A percentile compares a stretch with the other conserved stretches of the same genome.
phyloP scores from a whole-genome alignment of 1,140 invertebrate species.

The Drosophila rufa region DNA sequence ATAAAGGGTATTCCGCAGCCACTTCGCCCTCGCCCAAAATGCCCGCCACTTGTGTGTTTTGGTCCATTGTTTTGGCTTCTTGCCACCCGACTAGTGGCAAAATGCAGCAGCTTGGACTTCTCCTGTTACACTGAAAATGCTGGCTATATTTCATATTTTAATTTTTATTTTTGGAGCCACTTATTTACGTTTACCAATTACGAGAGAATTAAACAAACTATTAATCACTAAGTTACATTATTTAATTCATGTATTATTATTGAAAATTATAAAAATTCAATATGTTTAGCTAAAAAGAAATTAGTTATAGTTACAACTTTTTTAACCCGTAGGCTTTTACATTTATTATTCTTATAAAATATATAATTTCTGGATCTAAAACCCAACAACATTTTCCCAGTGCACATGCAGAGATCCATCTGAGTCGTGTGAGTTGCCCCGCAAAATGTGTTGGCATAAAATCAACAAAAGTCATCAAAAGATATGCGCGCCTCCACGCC shows the following conservation, averaged over 20 bases:
- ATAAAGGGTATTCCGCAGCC: slow-evolving; percentile 77
- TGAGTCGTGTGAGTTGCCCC: slow-evolving; percentile 19
- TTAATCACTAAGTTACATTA: no score
- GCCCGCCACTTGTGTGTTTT: slow-evolving; percentile 46
- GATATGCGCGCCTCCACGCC: slow-evolving; percentile 62
- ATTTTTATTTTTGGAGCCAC: no score
- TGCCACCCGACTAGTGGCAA: slow-evolving; percentile 6
- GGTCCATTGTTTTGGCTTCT: slow-evolving; percentile 58
- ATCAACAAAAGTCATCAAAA: slow-evolving; percentile 83
- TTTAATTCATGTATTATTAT: no score
- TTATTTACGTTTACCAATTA: no score
- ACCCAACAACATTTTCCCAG: neutral
- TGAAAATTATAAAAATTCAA: no score
- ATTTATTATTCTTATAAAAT: no score
- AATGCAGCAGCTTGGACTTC: slow-evolving; percentile 42
- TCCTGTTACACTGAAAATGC: slow-evolving; percentile 9
- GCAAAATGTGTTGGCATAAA: slow-evolving; percentile 68
- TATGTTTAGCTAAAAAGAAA: no score
- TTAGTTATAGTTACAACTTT: no score
- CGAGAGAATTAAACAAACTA: no score
- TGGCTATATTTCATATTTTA: neutral
- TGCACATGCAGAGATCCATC: slow-evolving; percentile 52
- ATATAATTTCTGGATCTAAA: neutral
- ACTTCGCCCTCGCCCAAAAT: slow-evolving; percentile 52
- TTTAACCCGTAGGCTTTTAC: no score